These are phyloP conservation scores for Tetranychus piercei DNA, from an alignment of 2,888 invertebrate species.

Conservation along the genomic window DNA sequence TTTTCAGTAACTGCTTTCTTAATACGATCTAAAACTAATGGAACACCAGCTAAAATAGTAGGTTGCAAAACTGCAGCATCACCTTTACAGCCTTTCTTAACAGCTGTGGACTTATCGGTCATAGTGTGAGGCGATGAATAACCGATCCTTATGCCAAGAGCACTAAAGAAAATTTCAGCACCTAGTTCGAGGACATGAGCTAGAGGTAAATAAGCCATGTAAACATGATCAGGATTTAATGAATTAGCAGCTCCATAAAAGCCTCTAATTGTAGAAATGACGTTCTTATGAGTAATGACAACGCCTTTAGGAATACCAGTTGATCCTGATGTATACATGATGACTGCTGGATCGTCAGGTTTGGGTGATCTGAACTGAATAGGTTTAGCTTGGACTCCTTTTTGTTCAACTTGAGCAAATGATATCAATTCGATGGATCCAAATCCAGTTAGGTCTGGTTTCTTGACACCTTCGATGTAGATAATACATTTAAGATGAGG, in stretches of 20 bases:
- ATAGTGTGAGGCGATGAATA: slow-evolving; percentile 82
- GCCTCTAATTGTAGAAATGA: slow-evolving; percentile 26
- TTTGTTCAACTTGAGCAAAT: slow-evolving; percentile 50
- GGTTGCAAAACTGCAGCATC: slow-evolving; percentile 78
- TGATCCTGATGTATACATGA: slow-evolving; percentile 98
- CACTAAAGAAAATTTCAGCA: slow-evolving; percentile 55
- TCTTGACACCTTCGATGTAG: slow-evolving; percentile 30
- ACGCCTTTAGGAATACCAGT: slow-evolving; percentile 32
- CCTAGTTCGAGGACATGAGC: slow-evolving; percentile 92
- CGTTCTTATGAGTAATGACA: slow-evolving; percentile 27
- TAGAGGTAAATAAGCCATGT: slow-evolving; percentile 84
- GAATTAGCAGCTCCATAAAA: slow-evolving; percentile 20
- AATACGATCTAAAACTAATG: slow-evolving; percentile 41
- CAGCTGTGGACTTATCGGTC: slow-evolving; percentile 59
- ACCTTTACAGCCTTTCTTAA: slow-evolving; percentile 80
- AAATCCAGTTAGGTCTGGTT: background rate
- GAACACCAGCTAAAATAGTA: slow-evolving; percentile 87
- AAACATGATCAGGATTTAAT: slow-evolving; percentile 43
- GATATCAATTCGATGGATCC: slow-evolving; percentile 24
- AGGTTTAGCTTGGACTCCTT: no score
- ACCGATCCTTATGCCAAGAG: no score
- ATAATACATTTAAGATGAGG: slow-evolving; percentile 48
- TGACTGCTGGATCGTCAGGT: slow-evolving; percentile 69
- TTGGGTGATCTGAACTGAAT: no score
- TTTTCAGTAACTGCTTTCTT: slow-evolving; percentile 87